Evolutionary conservation across 1,140 invertebrate genomes (phyloP), one percentile per base, ranked within the genome.

Genomic region (Drosophila cardini): DNA sequence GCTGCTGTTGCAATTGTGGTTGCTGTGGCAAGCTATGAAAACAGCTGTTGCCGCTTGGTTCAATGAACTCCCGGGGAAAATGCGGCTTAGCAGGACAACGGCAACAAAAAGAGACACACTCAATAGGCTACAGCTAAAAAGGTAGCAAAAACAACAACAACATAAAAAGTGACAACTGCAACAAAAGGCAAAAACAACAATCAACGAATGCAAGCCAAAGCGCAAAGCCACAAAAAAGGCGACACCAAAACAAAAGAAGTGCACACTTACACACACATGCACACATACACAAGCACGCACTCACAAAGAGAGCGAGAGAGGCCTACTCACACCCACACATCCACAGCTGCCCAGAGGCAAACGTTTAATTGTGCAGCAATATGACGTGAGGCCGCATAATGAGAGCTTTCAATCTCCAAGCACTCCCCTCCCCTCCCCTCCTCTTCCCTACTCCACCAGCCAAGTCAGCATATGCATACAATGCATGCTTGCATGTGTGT

Each of bases 341-440:
- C 18, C 18, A 15, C 46, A 52, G n/a, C n/a, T 11, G 11, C 26
- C 15, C n/a, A 18, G 50, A 6, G 15, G 50, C 13, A 30, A n/a
- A 46, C 21, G 42, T 50, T 82, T 82, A 75, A 82, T 82, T 77
- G 74, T 71, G 72, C 79, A 72, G 67, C 62, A 69, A 46, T n/a
- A 53, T 55, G 50, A 15, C 61, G 32, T 67, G 67, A 45, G 56
- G 26, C 40, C 67, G 73, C 68, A 68, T 58, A 52, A 70, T 61
- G 40, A 26, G 9, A 6, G 52, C 45, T 32, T 34, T 26, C 21
- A 26, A 26, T 26, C 21, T 2, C 0, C 21, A 26, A 26, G 40
- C 43, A 52, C 15, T 65, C 38, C 16, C 18, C 53, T 30, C 42
- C 7, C 5, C 16, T 7, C 34, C 43, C 40, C 13, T 26, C 40